Conservation (phyloP, 2,888 invertebrate genomes). For the Corbicula japonica region DNA sequence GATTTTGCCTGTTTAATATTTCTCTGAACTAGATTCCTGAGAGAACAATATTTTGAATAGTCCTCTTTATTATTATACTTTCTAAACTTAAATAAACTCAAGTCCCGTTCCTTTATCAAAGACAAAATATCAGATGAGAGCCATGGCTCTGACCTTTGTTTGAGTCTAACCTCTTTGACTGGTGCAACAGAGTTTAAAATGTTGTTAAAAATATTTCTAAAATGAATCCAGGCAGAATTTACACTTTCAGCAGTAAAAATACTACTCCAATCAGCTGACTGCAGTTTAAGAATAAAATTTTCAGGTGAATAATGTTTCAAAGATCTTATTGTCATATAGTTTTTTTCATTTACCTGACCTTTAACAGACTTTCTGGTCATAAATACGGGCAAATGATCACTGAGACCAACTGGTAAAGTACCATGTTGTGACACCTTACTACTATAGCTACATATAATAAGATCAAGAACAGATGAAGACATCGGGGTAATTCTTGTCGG, state of each 20-base stretch:
- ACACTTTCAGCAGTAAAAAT: slow-evolving; percentile 4
- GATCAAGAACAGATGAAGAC: not conserved
- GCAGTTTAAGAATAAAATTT: slow-evolving; percentile 15
- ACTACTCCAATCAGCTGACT: slow-evolving; percentile 3
- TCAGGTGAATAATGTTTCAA: slow-evolving; percentile 21
- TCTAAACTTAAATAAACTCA: slow-evolving; percentile 3
- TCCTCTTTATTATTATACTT: not conserved
- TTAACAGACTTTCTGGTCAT: slow-evolving; percentile 10
- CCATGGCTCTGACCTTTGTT: slow-evolving; percentile 18
- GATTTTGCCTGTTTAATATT: slow-evolving; percentile 5
- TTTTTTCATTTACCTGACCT: not conserved
- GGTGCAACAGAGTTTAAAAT: slow-evolving; percentile 15
- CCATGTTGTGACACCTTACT: not conserved
- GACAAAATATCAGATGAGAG: slow-evolving; percentile 7
- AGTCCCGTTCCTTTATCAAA: not conserved
- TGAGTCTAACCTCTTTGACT: slow-evolving; percentile 22
- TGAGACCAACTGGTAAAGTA: not conserved
- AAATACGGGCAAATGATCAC: slow-evolving; percentile 17
- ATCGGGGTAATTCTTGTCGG: too few relatives aligned
- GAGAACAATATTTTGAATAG: not conserved
- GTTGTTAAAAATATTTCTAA: slow-evolving; percentile 13
- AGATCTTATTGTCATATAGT: slow-evolving; percentile 12
- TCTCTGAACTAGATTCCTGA: slow-evolving; percentile 19
- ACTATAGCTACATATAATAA: not conserved
- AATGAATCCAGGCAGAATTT: slow-evolving; percentile 14